Percentiles rank a stretch among this genome's conserved stretches.
These are phyloP conservation scores for Drosophila borealis DNA, from an alignment of 2,888 invertebrate genomes.

Conservation along the genomic window DNA sequence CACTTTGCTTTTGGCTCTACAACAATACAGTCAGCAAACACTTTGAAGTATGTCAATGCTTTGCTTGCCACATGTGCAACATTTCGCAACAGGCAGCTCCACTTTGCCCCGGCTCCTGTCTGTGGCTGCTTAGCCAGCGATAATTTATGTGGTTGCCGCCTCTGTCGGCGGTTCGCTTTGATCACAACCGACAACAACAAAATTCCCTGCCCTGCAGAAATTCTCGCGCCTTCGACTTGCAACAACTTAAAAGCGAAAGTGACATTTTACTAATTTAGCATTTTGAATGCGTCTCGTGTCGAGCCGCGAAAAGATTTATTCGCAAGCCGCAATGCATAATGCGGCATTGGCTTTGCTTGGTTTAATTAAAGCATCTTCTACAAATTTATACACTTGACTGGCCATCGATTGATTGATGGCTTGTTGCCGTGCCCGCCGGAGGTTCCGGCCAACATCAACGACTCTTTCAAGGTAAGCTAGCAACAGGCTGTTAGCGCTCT, in stretches of 20 bases:
- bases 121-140: constrained; percentile 75
- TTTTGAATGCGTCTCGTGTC: constrained; percentile 71
- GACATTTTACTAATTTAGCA: constrained; percentile 80
- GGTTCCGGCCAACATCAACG: background rate
- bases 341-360: constrained; percentile 25
- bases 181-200: constrained; percentile 56
- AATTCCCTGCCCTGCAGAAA: constrained; percentile 21
- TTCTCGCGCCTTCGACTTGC: constrained; percentile 25
- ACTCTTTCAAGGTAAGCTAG: background rate
- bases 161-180: constrained; percentile 61
- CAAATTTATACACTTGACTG: constrained; percentile 33
- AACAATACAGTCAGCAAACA: constrained; percentile 52
- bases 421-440: constrained; percentile 19
- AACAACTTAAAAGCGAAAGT: constrained; percentile 74
- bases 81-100: constrained; percentile 51
- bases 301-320: constrained; percentile 69
- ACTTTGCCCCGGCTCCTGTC: constrained; percentile 44
- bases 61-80: constrained; percentile 75
- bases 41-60: constrained; percentile 79
- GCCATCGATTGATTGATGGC: constrained; percentile 55
- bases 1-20: background rate
- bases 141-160: constrained; percentile 74
- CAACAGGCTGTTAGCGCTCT: constrained; percentile 42
- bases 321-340: constrained; percentile 50
- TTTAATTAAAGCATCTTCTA: constrained; percentile 60